Conservation (phyloP, 2,113 vertebrate genomes). For the Hyla sarda region DNA sequence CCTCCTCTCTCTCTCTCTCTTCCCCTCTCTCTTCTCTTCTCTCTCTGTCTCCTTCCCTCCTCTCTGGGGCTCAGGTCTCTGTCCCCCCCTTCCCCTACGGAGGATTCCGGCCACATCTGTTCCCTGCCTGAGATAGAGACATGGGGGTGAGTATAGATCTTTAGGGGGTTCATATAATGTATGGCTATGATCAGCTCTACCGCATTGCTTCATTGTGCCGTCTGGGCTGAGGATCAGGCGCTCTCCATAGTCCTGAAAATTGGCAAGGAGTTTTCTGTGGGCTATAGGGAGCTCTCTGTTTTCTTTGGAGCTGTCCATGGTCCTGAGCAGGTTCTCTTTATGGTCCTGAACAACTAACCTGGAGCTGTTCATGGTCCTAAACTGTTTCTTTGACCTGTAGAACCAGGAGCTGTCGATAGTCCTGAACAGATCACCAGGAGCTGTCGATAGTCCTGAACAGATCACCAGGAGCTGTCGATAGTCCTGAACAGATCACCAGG, state of each 20-base stretch:
- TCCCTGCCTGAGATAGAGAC: slow-evolving; percentile 18
- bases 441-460: not conserved
- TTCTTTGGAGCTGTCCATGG: not conserved
- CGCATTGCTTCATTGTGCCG: not conserved
- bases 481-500: no score
- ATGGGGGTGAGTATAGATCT: slow-evolving; percentile 53
- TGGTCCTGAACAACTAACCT: not conserved
- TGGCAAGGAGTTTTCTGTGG: no score
- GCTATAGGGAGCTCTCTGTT: no score
- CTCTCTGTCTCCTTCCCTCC: slow-evolving; percentile 46
- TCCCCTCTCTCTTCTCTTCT: slow-evolving; percentile 27
- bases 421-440: not conserved
- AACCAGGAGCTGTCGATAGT: no score
- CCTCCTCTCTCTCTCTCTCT: slow-evolving; percentile 60
- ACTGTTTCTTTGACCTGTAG: no score
- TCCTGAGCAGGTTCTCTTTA: not conserved
- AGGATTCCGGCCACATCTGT: slow-evolving; percentile 34
- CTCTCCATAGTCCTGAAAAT: not conserved
- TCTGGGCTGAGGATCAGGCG: not conserved
- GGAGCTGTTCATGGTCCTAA: not conserved
- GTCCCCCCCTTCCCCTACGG: not conserved
- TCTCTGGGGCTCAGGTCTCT: slow-evolving; percentile 42
- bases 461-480: not conserved
- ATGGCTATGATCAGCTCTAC: not conserved
- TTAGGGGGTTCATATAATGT: no score